A percentile compares a stretch with the other conserved stretches of the same genome.
phyloP scores from a whole-genome alignment of 2,888 invertebrate genomes.

The Clepsis dumicolana region DNA sequence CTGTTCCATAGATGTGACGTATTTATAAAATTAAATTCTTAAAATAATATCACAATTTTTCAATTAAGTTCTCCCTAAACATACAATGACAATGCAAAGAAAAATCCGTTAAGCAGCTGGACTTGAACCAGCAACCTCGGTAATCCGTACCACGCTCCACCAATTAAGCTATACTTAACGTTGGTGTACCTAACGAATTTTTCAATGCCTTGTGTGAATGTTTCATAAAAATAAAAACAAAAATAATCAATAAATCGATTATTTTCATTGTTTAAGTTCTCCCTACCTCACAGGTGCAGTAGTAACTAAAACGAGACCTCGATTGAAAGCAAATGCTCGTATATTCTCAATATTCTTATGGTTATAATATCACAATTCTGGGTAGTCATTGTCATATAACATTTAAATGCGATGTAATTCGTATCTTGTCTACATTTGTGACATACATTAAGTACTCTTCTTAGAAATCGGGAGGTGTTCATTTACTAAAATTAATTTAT shows the following conservation, averaged over 20 bases:
- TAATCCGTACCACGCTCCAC: no score
- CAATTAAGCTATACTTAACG: no score
- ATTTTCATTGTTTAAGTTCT: no score
- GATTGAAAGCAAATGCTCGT: slow-evolving; percentile 29
- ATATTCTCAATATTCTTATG: slow-evolving; percentile 60
- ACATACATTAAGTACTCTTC: slow-evolving; percentile 36
- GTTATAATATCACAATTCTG: slow-evolving; percentile 70
- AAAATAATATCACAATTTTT: slow-evolving; percentile 6
- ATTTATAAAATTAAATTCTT: slow-evolving; percentile 37
- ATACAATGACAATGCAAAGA: no score
- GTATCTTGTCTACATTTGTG: slow-evolving; percentile 43
- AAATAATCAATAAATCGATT: no score
- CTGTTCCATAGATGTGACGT: slow-evolving; percentile 33
- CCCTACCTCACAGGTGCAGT: slow-evolving; percentile 4
- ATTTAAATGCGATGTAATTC: slow-evolving; percentile 69
- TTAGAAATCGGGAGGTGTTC: slow-evolving; percentile 24
- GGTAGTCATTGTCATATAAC: slow-evolving; percentile 57
- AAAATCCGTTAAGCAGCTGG: no score
- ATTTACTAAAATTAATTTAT: slow-evolving; percentile 10
- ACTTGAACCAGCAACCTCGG: no score
- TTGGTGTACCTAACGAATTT: no score
- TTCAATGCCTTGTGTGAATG: no score
- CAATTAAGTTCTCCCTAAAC: no score
- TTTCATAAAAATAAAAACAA: no score
- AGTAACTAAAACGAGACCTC: slow-evolving; percentile 14